These are phyloP conservation scores for Zosterops borbonicus DNA, from an alignment of 2,113 vertebrate species.

Conservation along the genomic window DNA sequence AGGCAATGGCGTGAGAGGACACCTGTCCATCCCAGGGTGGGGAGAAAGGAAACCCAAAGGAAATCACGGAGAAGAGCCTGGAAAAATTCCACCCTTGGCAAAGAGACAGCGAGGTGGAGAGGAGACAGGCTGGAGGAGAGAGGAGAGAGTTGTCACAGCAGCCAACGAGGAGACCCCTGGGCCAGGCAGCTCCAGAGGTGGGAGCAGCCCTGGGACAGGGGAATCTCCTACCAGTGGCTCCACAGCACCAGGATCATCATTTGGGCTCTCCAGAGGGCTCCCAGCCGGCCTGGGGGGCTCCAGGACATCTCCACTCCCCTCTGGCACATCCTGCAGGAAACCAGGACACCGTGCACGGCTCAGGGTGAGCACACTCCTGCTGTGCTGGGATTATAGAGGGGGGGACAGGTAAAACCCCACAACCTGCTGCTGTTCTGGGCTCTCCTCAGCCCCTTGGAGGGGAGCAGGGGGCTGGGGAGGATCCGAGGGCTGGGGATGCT, in stretches of 20 bases:
- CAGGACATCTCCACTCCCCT: accelerated
- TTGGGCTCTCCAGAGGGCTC: neutral
- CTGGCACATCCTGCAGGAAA: neutral
- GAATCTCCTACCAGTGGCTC: neutral
- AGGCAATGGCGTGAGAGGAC: neutral
- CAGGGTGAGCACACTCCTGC: accelerated
- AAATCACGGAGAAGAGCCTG: neutral
- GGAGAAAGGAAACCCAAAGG: neutral
- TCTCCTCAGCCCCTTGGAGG: accelerated
- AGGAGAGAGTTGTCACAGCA: neutral
- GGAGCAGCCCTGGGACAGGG: neutral
- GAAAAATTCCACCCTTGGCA: neutral
- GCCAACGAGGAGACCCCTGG: neutral
- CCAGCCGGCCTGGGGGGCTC: accelerated
- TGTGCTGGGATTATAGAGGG: neutral
- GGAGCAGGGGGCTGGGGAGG: neutral
- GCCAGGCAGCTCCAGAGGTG: accelerated
- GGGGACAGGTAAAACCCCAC: neutral
- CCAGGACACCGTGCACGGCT: accelerated
- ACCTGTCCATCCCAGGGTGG: neutral
- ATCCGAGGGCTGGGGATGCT: too few species aligned
- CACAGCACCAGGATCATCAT: accelerated
- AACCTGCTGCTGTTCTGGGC: neutral
- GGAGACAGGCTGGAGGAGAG: neutral
- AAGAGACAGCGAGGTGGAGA: neutral